A percentile compares a stretch with the other conserved stretches of the same genome.
phyloP scores from a whole-genome alignment of 2,888 invertebrate species.

The Drosophila picticornis region DNA sequence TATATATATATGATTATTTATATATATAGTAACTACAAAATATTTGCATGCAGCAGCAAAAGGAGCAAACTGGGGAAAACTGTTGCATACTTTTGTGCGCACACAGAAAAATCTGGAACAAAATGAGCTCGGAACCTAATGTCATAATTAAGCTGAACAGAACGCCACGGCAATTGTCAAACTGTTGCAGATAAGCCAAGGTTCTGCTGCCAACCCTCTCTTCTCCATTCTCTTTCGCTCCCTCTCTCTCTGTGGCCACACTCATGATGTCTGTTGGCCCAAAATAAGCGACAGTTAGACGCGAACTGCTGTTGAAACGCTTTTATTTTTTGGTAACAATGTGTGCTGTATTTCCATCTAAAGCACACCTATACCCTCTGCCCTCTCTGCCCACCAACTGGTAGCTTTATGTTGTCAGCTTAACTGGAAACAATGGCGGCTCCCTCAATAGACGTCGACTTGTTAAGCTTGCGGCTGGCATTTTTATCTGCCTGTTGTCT shows the following conservation, averaged over 20 bases:
- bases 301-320: constrained; percentile 64
- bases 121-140: constrained; percentile 61
- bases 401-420: constrained; percentile 42
- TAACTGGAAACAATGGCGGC: constrained; percentile 58
- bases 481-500: constrained; percentile 68
- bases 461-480: constrained; percentile 72
- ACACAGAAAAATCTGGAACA: constrained; percentile 19
- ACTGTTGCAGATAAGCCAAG: constrained; percentile 63
- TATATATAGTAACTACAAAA: constrained; percentile 19
- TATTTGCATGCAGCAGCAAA: constrained; percentile 18
- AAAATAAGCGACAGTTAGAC: constrained; percentile 59
- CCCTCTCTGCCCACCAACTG: neutral
- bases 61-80: constrained; percentile 35
- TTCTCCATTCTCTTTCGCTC: neutral
- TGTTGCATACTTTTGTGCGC: constrained; percentile 59
- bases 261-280: constrained; percentile 22
- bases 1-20: neutral
- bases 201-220: neutral
- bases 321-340: constrained; percentile 28
- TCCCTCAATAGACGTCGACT: constrained; percentile 18
- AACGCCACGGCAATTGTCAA: constrained; percentile 50
- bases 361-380: neutral
- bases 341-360: constrained; percentile 25
- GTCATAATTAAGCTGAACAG: constrained; percentile 62
- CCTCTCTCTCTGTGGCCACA: neutral